Base-by-base conservation (phyloP, 1,140 invertebrate genomes). In the Eurosta solidaginis region DNA sequence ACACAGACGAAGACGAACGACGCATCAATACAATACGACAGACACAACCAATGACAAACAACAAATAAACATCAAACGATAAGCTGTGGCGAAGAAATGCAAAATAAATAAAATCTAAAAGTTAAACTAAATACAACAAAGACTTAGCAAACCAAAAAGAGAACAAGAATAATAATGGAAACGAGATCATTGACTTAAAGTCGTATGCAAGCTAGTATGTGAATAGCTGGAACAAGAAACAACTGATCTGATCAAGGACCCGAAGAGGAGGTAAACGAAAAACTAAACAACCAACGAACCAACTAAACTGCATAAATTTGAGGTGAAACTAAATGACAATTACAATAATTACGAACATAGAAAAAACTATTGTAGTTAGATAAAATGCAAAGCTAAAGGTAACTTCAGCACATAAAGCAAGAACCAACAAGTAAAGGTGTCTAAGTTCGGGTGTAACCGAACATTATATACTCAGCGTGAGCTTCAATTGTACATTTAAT, bases 321-420 rank as follows among this genome's bases (percentile, higher is more conserved):
- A 68, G 54, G 59, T 20, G 40, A 68, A 42, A 68, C 59, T 33
- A 68, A 68, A 68, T 33, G 59, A 68, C 59, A 68, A 85, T 85
- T 85, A 85, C 84, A 85, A 85, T 85, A 85, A 85, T 85, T 85
- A 85, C 82, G 84, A 75, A 14, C 44, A 47, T 10, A 20, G 29
- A 50, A 75, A 50, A 45, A 63, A 63, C 12, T 10, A 63, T n/a
- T n/a, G n/a, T n/a, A 63, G 3, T 6, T 27, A 75, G 3, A 74
- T 1, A 74, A 22, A 47, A n/a, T 7, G 29, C n/a, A 20, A 76
- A 76, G 27, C 22, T 17, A 54, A 54, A 52, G 22, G 33, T 52
- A 52, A 59, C 52, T 10, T 7, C 44, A 45, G 22, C 6, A 20
- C 17, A 74, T 14, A n/a, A 74, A 17, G 36, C 9, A 29, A 45